Base-by-base conservation (phyloP, 2,113 vertebrate genomes). In the Etheostoma cragini region DNA sequence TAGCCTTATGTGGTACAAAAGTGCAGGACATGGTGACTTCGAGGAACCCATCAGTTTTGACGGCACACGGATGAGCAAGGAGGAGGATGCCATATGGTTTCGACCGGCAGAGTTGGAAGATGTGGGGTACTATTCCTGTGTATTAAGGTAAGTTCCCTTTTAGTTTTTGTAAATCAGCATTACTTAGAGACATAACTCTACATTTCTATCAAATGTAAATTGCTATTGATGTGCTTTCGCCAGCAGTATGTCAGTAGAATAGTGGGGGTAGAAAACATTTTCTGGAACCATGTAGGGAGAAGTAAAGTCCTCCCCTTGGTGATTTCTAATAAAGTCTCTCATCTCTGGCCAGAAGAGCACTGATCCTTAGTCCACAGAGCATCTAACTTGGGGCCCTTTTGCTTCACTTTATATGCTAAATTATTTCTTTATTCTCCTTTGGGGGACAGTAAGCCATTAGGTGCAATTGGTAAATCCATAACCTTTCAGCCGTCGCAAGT, bases 1-100 rank as follows among this genome's bases (percentile, higher is more conserved):
- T 85, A 99, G 98, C 94, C 95, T 99, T 71, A 99, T 99, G 98
- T 99, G 98, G 98, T 99, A 99, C 93, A 98, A 97, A 94, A 99
- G 98, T 85, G 96, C 96, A 21, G 97, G 97, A 68, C 97, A 95
- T 7, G 95, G 95, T 82, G 98, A 99, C 91, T 99, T 98, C 80
- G 98, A 99, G 91, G 98, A 99, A 63, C 98, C 98, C 78, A 99
- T 99, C 91, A 97, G 97, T 78, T 99, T 99, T 80, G 98, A 99
- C 83, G 98, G 98, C 88, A 94, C 93, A 35, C 95, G 98, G 84
- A 99, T 98, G 97, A 99, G 97, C 94, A 99, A 99, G 91, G 98
- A 99, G 86, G 98, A 99, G 91, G 98, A 99, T 60, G 96, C 97
- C 74, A 99, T 99, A 88, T 99, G 98, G 98, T 99, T 99, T 88